Evolutionary conservation across 2,797 vertebrate genomes (phyloP), one percentile per base, ranked within the genome.

Genomic region (Gastrophryne carolinensis): DNA sequence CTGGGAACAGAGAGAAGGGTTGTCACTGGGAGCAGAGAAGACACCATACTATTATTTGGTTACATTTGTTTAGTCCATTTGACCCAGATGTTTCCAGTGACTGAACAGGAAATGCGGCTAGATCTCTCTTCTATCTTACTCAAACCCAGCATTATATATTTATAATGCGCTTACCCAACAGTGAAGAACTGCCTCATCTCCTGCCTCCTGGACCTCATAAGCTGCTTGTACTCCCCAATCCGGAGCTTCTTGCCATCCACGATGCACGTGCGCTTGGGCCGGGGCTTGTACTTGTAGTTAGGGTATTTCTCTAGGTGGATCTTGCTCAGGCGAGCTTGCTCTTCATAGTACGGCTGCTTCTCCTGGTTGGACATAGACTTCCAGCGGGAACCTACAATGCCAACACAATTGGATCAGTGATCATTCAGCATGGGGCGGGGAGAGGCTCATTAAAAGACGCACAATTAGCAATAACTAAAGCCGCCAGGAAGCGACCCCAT

Each of bases 111-210:
- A n/a, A n/a, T n/a, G n/a, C n/a, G n/a, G n/a, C n/a, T n/a, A n/a
- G n/a, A n/a, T n/a, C n/a, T n/a, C n/a, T n/a, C n/a, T n/a, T n/a
- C n/a, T n/a, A n/a, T n/a, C n/a, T n/a, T n/a, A n/a, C n/a, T n/a
- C n/a, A n/a, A n/a, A n/a, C n/a, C n/a, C n/a, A n/a, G n/a, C n/a
- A n/a, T n/a, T n/a, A n/a, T n/a, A n/a, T 1, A 44, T 50, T 13
- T 9, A 52, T 34, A 34, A 12, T 52, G 1, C 2, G 89, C 94
- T 77, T 90, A 99, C 98, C 98, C 97, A 85, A 99, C 96, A 0
- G 96, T 99, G 87, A 99, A 99, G 90, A 99, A 99, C 89, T 99
- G 98, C 84, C 97, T 94, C 98, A 99, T 99, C 87, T 99, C 98
- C 86, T 99, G 98, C 78, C 98, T 91, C 83, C 98, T 92, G 83